A percentile compares a stretch with the other conserved stretches of the same genome.
Conservation (phyloP, 2,113 vertebrate genomes). For the Apaloderma vittatum region DNA sequence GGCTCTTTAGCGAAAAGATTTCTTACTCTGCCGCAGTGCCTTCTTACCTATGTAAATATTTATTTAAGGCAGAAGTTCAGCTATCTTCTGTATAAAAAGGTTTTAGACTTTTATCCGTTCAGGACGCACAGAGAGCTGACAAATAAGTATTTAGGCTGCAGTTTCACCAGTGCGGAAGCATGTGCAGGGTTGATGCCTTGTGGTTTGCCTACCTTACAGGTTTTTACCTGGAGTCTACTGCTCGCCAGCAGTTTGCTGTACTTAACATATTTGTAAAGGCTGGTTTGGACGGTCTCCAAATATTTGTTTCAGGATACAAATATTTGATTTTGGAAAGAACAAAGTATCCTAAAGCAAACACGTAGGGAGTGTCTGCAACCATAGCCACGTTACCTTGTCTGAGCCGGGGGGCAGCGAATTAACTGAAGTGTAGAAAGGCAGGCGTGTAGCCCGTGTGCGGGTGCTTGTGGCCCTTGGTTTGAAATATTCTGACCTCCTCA, state of each 20-base stretch:
- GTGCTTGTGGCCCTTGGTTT: not conserved
- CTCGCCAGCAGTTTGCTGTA: not conserved
- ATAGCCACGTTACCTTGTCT: not conserved
- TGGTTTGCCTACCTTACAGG: not conserved
- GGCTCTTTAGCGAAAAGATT: not conserved
- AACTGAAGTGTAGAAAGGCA: not conserved
- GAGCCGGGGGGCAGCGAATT: not conserved
- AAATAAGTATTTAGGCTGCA: not conserved
- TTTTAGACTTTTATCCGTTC: slow-evolving; percentile 19
- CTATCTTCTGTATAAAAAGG: slow-evolving; percentile 11
- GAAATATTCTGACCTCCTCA: not conserved
- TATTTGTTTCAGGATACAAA: slow-evolving; percentile 67
- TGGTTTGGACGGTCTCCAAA: slow-evolving; percentile 19
- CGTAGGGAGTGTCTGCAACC: not conserved
- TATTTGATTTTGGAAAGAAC: slow-evolving; percentile 63
- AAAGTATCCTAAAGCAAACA: slow-evolving; percentile 58
- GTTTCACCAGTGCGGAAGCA: not conserved
- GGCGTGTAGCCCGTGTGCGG: not conserved
- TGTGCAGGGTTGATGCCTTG: not conserved
- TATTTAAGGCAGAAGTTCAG: slow-evolving; percentile 46
- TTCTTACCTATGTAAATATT: slow-evolving; percentile 48
- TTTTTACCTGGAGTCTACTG: not conserved
- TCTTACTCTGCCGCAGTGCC: not conserved
- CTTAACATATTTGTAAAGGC: slow-evolving; percentile 10
- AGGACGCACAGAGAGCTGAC: not conserved